Evolutionary conservation across 2,888 invertebrate genomes (phyloP).

Genomic region (Carpatolechia fugitivella): DNA sequence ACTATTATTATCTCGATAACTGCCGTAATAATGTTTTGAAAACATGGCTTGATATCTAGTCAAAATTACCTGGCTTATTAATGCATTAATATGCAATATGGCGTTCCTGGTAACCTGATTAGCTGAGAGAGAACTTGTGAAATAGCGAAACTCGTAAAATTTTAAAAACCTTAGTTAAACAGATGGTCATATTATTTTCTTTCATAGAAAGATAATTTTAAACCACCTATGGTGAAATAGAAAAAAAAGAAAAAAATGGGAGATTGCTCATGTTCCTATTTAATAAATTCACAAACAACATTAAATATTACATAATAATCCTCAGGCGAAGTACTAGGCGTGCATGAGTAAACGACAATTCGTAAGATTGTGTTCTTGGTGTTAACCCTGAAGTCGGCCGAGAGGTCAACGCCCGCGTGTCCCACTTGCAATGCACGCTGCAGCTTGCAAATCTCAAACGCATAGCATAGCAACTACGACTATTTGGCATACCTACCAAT

Average conservation of each 20-base stretch:
- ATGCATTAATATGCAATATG: conserved; percentile 30
- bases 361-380: conserved; percentile 33
- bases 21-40: conserved; percentile 53
- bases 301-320: neutral
- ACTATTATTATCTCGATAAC: conserved; percentile 66
- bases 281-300: neutral
- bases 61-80: conserved; percentile 37
- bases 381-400: conserved; percentile 75
- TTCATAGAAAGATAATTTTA: too few species aligned
- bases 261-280: too few species aligned
- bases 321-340: conserved; percentile 19
- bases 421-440: conserved; percentile 68
- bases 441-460: conserved; percentile 65
- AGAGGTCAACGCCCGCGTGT: conserved; percentile 68
- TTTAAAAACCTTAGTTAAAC: too few species aligned
- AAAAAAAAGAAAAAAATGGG: too few species aligned
- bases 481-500: neutral
- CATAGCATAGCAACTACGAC: conserved; percentile 39
- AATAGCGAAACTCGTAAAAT: conserved; percentile 1
- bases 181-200: too few species aligned
- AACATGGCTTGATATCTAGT: conserved; percentile 51
- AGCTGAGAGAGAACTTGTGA: conserved; percentile 13
- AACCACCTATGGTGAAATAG: too few species aligned
- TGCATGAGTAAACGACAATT: conserved; percentile 35
- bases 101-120: conserved; percentile 1